A percentile compares a stretch with the other conserved stretches of the same genome.
Conservation (phyloP, 2,888 invertebrate genomes). For the Eupithecia abbreviata region DNA sequence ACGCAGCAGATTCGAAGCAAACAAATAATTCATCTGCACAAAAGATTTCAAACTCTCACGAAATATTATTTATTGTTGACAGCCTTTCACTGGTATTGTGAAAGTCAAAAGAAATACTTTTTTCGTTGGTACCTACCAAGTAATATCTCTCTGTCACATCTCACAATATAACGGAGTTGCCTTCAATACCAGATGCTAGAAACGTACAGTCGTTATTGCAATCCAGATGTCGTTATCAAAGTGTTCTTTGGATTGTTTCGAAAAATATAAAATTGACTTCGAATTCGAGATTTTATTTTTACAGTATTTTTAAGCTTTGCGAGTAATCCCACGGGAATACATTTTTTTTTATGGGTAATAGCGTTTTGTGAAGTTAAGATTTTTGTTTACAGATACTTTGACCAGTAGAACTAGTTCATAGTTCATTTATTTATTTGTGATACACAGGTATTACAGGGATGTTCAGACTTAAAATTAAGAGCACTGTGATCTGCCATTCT, state of each 20-base stretch:
- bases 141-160: constrained; percentile 18
- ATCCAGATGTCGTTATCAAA: background rate
- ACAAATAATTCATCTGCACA: background rate
- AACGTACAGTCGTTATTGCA: background rate
- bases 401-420: too few species aligned
- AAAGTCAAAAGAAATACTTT: constrained; percentile 14
- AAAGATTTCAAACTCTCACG: constrained; percentile 5
- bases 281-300: too few species aligned
- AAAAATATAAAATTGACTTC: too few species aligned
- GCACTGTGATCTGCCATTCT: too few species aligned
- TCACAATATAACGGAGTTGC: constrained; percentile 1
- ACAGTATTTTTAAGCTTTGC: too few species aligned
- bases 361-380: too few species aligned
- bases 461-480: too few species aligned
- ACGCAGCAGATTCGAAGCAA: background rate
- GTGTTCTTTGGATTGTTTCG: background rate
- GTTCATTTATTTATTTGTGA: too few species aligned
- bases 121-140: constrained; percentile 7
- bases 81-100: constrained; percentile 4
- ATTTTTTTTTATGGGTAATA: too few species aligned
- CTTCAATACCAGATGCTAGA: constrained; percentile 8
- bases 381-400: too few species aligned
- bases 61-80: constrained; percentile 10
- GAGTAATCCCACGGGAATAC: too few species aligned
- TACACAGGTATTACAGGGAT: too few species aligned